These are phyloP conservation scores for Labeo calbasu DNA, from an alignment of 2,797 vertebrate genomes.

Conservation along the genomic window DNA sequence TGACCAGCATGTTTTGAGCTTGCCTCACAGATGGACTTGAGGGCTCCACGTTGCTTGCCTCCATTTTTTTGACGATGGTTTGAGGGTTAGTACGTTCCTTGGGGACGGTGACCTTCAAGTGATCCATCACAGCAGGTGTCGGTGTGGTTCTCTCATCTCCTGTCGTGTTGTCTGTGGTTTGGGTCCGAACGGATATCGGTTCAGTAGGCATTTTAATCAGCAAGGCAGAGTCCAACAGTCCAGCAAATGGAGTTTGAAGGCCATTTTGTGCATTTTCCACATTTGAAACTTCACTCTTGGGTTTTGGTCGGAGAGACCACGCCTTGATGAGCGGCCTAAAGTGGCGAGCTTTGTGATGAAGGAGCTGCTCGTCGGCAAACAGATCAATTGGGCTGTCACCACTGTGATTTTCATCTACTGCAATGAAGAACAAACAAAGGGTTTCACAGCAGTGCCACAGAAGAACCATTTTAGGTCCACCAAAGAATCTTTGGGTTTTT, in stretches of 20 bases:
- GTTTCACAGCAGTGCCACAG: not conserved
- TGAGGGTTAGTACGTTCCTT: conserved; percentile 43
- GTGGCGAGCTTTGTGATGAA: conserved; percentile 76
- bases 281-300: conserved; percentile 48
- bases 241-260: conserved; percentile 36
- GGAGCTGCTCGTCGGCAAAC: conserved; percentile 90
- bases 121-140: conserved; percentile 11
- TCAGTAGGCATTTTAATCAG: conserved; percentile 39
- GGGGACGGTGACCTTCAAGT: conserved; percentile 17
- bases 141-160: conserved; percentile 36
- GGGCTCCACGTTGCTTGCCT: not conserved
- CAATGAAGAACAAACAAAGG: conserved; percentile 40
- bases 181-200: conserved; percentile 14
- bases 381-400: conserved; percentile 84
- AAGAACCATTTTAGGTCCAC: not conserved
- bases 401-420: conserved; percentile 86
- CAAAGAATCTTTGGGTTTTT: not conserved
- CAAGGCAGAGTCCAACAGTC: conserved; percentile 57
- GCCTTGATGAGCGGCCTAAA: conserved; percentile 62
- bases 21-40: conserved; percentile 10
- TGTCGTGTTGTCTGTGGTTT: conserved; percentile 26
- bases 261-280: conserved; percentile 14
- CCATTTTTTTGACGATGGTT: conserved; percentile 30
- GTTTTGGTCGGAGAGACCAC: conserved; percentile 57
- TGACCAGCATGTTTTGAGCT: conserved; percentile 42